phyloP scores from a whole-genome alignment of 1,140 invertebrate genomes.

The Diorhabda sublineata region DNA sequence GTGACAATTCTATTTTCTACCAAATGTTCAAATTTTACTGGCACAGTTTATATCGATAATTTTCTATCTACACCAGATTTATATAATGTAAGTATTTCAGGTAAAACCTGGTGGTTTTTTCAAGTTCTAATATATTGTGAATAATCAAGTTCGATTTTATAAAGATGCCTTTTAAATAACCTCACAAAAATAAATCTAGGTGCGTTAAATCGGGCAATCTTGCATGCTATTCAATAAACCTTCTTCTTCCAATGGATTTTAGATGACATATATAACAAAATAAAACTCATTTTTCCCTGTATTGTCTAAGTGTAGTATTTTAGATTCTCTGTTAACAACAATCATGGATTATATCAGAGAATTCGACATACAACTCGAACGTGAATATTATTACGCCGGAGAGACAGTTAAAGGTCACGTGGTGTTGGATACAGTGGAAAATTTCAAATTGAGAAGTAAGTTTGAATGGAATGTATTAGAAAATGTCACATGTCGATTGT shows the following conservation, averaged over 20 bases:
- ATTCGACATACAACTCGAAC: conserved; percentile 73
- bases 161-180: background rate
- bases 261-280: background rate
- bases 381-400: conserved; percentile 74
- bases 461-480: background rate
- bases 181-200: background rate
- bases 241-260: background rate
- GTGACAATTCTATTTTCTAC: background rate
- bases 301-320: background rate
- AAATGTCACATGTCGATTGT: conserved; percentile 18
- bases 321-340: background rate
- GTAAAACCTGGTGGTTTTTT: too few species aligned
- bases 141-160: too few species aligned
- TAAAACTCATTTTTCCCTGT: background rate
- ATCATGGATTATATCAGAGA: conserved; percentile 75
- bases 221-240: background rate
- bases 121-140: too few species aligned
- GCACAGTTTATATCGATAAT: background rate
- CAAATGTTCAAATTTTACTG: background rate
- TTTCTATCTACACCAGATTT: background rate
- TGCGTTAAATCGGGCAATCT: background rate
- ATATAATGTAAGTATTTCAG: background rate
- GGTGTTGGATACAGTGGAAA: conserved; percentile 69
- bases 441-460: conserved; percentile 73
- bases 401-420: conserved; percentile 66